Evolutionary conservation across 2,888 invertebrate genomes (phyloP).

Genomic region (Dugesia japonica): DNA sequence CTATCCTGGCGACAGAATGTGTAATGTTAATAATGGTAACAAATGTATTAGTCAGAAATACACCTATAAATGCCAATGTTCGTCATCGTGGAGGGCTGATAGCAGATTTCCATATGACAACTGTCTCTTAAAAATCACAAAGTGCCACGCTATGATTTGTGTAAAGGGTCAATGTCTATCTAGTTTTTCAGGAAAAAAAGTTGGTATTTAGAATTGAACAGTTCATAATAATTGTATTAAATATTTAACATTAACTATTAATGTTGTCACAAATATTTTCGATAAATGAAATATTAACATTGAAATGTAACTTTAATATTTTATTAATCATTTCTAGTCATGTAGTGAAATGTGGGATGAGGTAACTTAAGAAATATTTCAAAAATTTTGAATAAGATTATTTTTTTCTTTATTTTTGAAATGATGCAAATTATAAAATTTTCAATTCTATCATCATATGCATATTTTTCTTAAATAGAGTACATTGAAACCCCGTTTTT

Average conservation of each 20-base stretch:
- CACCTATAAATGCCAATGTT: not conserved
- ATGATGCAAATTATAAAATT: too few species aligned
- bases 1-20: not conserved
- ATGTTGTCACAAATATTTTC: too few species aligned
- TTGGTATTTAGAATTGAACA: not conserved
- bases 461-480: too few species aligned
- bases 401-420: too few species aligned
- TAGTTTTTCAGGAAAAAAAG: not conserved
- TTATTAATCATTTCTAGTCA: too few species aligned
- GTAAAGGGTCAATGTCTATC: not conserved
- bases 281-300: too few species aligned
- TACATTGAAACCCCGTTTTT: too few species aligned
- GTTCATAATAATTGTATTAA: not conserved
- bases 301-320: too few species aligned
- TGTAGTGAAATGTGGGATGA: too few species aligned
- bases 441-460: too few species aligned
- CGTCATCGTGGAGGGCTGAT: not conserved
- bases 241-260: not conserved
- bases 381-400: too few species aligned
- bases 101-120: not conserved
- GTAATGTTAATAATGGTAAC: slow-evolving; percentile 14
- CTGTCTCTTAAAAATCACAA: not conserved
- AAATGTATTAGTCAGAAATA: not conserved
- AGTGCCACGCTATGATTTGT: not conserved
- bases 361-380: too few species aligned